Percentiles rank a stretch among this genome's conserved stretches.
phyloP scores from a whole-genome alignment of 2,888 invertebrate species.

The Halictus ligatus region DNA sequence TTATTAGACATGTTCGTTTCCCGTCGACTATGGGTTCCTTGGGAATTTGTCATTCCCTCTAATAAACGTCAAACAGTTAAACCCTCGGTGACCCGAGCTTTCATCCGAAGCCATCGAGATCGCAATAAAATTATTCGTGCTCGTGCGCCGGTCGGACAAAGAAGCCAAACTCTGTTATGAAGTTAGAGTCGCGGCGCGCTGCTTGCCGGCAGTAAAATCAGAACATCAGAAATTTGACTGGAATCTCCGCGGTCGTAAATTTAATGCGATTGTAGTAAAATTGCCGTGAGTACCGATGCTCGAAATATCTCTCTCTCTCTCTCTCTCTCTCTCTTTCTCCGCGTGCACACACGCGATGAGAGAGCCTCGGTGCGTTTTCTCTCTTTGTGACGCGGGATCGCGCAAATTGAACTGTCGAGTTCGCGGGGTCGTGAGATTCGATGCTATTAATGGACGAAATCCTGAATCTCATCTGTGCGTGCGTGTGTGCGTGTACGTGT shows the following conservation, averaged over 20 bases:
- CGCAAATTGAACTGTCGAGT: slow-evolving; percentile 5
- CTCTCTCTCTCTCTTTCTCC: not conserved
- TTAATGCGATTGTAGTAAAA: slow-evolving; percentile 54
- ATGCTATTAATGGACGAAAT: slow-evolving; percentile 10
- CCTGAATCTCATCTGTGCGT: not conserved
- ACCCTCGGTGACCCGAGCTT: slow-evolving; percentile 7
- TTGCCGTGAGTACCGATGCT: slow-evolving; percentile 11
- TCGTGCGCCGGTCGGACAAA: not conserved
- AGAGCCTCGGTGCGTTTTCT: slow-evolving; percentile 4
- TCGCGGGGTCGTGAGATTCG: not conserved
- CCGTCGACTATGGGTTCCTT: not conserved
- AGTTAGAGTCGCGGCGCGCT: slow-evolving; percentile 24
- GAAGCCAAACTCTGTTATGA: slow-evolving; percentile 36
- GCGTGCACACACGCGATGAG: not conserved
- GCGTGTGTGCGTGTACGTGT: not conserved
- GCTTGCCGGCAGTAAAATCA: slow-evolving; percentile 53
- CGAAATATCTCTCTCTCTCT: not conserved
- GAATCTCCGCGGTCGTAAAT: slow-evolving; percentile 18
- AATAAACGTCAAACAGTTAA: slow-evolving; percentile 25
- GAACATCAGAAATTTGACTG: slow-evolving; percentile 13
- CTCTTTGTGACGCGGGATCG: not conserved
- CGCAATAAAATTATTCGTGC: slow-evolving; percentile 52
- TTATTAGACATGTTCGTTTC: not conserved
- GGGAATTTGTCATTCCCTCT: slow-evolving; percentile 4
- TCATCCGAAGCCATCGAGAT: slow-evolving; percentile 29